These are phyloP conservation scores for Odontesthes bonariensis DNA, from an alignment of 2,113 vertebrate species.

Conservation along the genomic window DNA sequence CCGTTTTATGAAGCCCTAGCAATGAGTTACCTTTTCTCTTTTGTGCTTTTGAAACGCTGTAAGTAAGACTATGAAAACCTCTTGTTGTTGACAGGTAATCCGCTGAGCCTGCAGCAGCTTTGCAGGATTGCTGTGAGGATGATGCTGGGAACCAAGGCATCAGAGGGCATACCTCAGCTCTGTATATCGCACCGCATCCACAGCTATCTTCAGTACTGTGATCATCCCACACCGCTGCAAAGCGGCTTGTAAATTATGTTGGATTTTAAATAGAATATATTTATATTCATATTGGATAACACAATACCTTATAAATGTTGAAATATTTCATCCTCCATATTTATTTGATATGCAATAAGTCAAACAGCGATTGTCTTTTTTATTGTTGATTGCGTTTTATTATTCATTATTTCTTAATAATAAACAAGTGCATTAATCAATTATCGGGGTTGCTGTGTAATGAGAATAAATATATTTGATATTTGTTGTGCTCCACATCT, in stretches of 20 bases:
- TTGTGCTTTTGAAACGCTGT: not conserved
- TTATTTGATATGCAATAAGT: too few species aligned
- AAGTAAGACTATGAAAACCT: not conserved
- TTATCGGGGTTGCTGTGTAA: too few species aligned
- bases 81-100: conserved; percentile 77
- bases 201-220: conserved; percentile 85
- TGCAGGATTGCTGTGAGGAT: conserved; percentile 86
- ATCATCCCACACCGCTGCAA: conserved; percentile 1
- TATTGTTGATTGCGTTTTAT: not conserved
- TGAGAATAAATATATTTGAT: too few species aligned
- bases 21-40: too few species aligned
- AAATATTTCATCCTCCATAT: too few species aligned
- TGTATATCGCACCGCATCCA: conserved; percentile 83
- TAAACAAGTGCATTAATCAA: not conserved
- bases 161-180: conserved; percentile 82
- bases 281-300: too few species aligned
- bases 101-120: conserved; percentile 90
- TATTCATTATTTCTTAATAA: too few species aligned
- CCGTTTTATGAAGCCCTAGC: too few species aligned
- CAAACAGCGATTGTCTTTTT: not conserved
- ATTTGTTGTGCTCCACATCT: too few species aligned
- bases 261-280: not conserved
- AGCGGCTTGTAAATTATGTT: not conserved
- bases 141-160: conserved; percentile 79
- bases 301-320: not conserved